Conservation (phyloP, 2,113 vertebrate genomes). For the Carlito syrichta region DNA sequence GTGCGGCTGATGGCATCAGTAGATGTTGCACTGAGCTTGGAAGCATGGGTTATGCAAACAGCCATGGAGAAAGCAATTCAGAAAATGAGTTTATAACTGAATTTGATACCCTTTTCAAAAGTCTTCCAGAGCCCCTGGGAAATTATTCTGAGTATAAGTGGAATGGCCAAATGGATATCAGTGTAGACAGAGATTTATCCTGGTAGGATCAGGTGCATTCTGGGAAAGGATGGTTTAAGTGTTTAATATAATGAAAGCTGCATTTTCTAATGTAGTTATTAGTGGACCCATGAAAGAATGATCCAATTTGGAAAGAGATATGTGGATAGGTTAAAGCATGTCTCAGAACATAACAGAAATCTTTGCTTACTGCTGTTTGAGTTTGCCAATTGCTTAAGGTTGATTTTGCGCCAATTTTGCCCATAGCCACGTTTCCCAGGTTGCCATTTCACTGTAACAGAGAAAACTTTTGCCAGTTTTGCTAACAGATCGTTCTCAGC, state of each 20-base stretch:
- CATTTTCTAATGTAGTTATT: conserved; percentile 31
- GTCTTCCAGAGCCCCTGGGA: conserved; percentile 53
- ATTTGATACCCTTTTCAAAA: conserved; percentile 65
- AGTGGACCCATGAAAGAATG: conserved; percentile 9
- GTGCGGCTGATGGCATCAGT: conserved; percentile 7
- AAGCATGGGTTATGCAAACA: conserved; percentile 25
- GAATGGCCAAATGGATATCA: conserved; percentile 3
- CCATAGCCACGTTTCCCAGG: background rate
- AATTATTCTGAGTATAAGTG: conserved; percentile 46
- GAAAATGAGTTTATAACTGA: conserved; percentile 68
- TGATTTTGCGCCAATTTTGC: background rate
- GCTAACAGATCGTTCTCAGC: conserved; percentile 65
- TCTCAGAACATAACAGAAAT: background rate
- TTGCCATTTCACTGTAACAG: conserved; percentile 32
- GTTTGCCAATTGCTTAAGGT: background rate
- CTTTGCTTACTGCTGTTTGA: too few relatives aligned
- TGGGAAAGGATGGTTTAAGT: conserved; percentile 24
- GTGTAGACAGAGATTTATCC: background rate
- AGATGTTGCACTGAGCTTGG: background rate
- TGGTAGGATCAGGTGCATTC: conserved; percentile 54
- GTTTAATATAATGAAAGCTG: conserved; percentile 41
- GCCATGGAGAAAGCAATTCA: conserved; percentile 40
- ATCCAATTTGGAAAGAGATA: conserved; percentile 11
- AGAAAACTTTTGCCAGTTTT: conserved; percentile 34
- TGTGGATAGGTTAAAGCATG: background rate